phyloP scores from a whole-genome alignment of 2,888 invertebrate genomes.

The Aelia acuminata region DNA sequence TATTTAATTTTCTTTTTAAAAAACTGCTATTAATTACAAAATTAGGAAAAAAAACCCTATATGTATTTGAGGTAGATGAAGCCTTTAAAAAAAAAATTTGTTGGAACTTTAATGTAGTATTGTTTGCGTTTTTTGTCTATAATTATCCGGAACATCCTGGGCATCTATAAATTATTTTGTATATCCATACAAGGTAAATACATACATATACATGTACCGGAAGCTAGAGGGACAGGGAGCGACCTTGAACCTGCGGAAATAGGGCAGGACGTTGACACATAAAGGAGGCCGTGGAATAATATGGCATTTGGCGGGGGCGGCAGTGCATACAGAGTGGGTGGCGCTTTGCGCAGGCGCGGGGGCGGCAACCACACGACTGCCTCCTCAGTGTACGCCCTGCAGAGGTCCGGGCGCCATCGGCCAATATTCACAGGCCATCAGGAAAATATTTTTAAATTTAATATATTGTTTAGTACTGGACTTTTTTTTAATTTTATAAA shows the following conservation, averaged over 20 bases:
- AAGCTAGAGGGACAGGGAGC: conserved; percentile 25
- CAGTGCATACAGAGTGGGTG: conserved; percentile 62
- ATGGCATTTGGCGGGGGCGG: conserved; percentile 61
- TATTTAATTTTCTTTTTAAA: too few species aligned
- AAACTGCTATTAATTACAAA: too few species aligned
- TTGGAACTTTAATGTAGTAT: too few species aligned
- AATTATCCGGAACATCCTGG: too few species aligned
- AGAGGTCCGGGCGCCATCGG: conserved; percentile 1
- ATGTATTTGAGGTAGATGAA: too few species aligned
- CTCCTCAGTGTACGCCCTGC: conserved; percentile 51
- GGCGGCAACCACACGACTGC: conserved; percentile 34
- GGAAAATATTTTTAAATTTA: background rate
- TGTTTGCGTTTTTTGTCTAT: too few species aligned
- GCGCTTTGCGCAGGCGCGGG: conserved; percentile 52
- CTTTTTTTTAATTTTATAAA: too few species aligned
- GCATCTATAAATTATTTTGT: too few species aligned
- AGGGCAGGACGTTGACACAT: conserved; percentile 64
- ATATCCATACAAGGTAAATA: conserved; percentile 15
- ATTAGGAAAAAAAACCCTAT: too few species aligned
- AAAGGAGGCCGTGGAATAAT: conserved; percentile 63
- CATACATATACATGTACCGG: background rate
- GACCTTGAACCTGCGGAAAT: conserved; percentile 60
- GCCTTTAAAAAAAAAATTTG: too few species aligned
- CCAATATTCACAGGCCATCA: too few species aligned
- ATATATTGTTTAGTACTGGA: background rate